Evolutionary conservation across 2,888 invertebrate genomes (phyloP), one percentile per base, ranked within the genome.

Genomic region (Eudemis profundana): DNA sequence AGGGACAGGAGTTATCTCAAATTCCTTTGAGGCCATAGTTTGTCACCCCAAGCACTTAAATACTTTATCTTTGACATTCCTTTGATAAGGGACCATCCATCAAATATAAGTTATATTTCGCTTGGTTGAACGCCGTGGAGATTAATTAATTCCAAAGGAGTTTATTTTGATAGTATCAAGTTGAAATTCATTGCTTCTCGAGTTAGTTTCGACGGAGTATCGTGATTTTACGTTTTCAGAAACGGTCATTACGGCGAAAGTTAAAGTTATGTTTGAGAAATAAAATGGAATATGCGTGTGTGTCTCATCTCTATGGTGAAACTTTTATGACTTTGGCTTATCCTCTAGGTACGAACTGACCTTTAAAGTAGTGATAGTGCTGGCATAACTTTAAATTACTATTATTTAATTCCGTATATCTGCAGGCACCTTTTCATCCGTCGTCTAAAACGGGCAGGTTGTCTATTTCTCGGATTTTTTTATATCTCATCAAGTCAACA

Each of bases 101-200:
- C 63, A 42, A 49, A 50, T 29, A 19, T 33, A 47, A 46, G 27
- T 62, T 17, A 14, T 17, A 38, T n/a, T 29, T n/a, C 15, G 40
- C 42, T 44, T 12, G 42, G 42, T 10, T 14, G 29, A 23, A 40
- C 21, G 23, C 29, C 21, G 23, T 19, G 29, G 21, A 42, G 29
- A 53, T 61, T 53, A 36, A 21, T 17, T 12, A 53, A 36, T 15
- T 46, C 23, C 4, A 1, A 57, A 33, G 33, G 36, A 50, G 50
- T 44, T 64, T 40, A 33, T 50, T 64, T 57, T 64, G 50, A 59
- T 50, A 57, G 44, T 63, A 51, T 44, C 42, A 21, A 50, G 21
- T 36, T 44, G 4, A 15, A 50, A 64, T 64, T 57, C 29, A 64
- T 64, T 19, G 57, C 23, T 50, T 44, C n/a, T 21, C 15, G 12